These are phyloP conservation scores for Conops quadrifasciatus DNA, from an alignment of 2,888 invertebrate species.

Conservation along the genomic window DNA sequence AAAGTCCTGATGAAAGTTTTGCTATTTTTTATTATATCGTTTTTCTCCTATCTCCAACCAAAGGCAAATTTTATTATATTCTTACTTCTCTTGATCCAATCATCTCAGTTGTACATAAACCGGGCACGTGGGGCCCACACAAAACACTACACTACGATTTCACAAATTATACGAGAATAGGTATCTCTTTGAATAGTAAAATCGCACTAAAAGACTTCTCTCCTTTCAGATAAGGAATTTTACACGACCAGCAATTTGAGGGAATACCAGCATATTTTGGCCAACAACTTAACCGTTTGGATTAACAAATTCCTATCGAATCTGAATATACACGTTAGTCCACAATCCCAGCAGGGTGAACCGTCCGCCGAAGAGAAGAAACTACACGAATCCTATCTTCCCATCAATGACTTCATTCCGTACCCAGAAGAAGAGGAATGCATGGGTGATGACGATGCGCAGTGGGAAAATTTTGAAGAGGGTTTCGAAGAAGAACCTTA, in stretches of 20 bases:
- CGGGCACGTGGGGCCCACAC: no score
- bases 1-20: neutral
- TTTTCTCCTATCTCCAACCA: neutral
- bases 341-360: constrained; percentile 38
- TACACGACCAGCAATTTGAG: constrained; percentile 55
- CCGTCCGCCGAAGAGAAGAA: constrained; percentile 35
- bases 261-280: constrained; percentile 56
- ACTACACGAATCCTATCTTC: constrained; percentile 53
- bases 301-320: constrained; percentile 60
- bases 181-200: no score
- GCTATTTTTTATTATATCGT: neutral
- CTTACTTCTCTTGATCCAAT: no score
- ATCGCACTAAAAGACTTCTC: neutral
- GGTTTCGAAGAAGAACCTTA: neutral
- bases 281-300: constrained; percentile 61
- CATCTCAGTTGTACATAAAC: no score
- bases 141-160: no score
- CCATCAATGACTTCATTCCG: constrained; percentile 59
- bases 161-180: no score
- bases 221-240: constrained; percentile 55
- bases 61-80: neutral
- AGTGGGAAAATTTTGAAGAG: constrained; percentile 30
- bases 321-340: constrained; percentile 55
- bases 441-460: constrained; percentile 44
- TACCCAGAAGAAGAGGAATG: constrained; percentile 47